Base-by-base conservation (phyloP, 1,140 invertebrate genomes). In the Lethocerus indicus region DNA sequence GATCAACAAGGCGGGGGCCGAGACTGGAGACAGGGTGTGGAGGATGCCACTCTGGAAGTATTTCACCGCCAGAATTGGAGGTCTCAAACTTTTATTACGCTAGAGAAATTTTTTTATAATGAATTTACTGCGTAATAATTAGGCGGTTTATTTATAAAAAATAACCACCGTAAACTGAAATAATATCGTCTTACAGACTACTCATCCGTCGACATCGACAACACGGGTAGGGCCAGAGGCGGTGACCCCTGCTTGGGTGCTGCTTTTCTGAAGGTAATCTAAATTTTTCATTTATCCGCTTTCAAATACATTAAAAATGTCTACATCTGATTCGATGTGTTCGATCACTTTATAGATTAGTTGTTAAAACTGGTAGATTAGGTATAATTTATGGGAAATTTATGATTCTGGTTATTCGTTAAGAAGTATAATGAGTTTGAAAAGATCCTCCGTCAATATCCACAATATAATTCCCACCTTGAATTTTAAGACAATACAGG, bases 11-110 rank as follows among this genome's bases (percentile, higher is more conserved):
- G 65, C 67, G 16, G 60, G 71, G 18, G 53, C 51, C n/a, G 53
- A 52, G 26, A 71, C 72, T 44, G 73, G 73, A 14, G 73, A 76
- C 54, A 59, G 73, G 25, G 61, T 76, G 13, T 76, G 73, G 73
- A 60, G 72, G 49, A 68, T 76, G 65, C 73, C 73, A 0, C 56
- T 75, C n/a, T 74, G 70, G 57, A 61, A 68, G 24, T 64, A 66
- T 55, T 75, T 67, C 56, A 64, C 61, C 3, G 66, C 61, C 45
- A 63, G 67, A 54, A 58, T 74, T 13, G 53, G 51, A 49, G 49
- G 50, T 27, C 21, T n/a, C n/a, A n/a, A n/a, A n/a, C n/a, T n/a
- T n/a, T n/a, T n/a, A n/a, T n/a, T n/a, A n/a, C n/a, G n/a, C n/a
- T n/a, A n/a, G n/a, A n/a, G n/a, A n/a, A n/a, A n/a, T n/a, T n/a